Base-by-base conservation (phyloP, 1,140 invertebrate genomes). In the Drosophila tristis region DNA sequence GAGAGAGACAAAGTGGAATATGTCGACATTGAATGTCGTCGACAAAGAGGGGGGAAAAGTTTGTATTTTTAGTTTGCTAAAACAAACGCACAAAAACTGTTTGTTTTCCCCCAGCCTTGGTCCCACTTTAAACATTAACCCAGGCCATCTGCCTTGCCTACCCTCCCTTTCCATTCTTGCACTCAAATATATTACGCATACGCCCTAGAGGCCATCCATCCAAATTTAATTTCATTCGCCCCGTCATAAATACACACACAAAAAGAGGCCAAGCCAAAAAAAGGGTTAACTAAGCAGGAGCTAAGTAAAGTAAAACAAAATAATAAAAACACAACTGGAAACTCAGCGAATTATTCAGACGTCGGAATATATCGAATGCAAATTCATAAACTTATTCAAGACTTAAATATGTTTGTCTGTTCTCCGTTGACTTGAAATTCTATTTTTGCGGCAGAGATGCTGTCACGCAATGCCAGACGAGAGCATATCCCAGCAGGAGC, bases 111-210 rank as follows among this genome's bases (percentile, higher is more conserved):
- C 26, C 26, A 29, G 26, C 26, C 26, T 29, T 29, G 26, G 54
- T 56, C 20, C 43, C 54, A 35, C 43, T 56, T 56, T 44, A 23
- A 39, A 20, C 53, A 9, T 16, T 16, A 4, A 15, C 44, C 44
- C 44, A 16, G 20, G 44, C 15, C 44, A 25, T 4, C 20, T 47
- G 20, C 15, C 44, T 15, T 20, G n/a, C 15, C 26, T 45, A n/a
- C 6, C n/a, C 15, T 16, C 44, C 16, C 49, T 23, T 39, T 20
- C 23, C 49, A 44, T 16, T 44, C 47, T 31, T 62, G 26, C 39
- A 53, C 60, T 66, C 25, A 61, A 68, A 61, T 53, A 80, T 70
- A 80, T 80, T 80, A 80, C 71, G 77, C 63, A 80, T 75, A 80
- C 77, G 70, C 77, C 76, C 44, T 57, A 54, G 51, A 79, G 77